Base-by-base conservation (phyloP, 2,113 vertebrate genomes). In the Leucopsar rothschildi region DNA sequence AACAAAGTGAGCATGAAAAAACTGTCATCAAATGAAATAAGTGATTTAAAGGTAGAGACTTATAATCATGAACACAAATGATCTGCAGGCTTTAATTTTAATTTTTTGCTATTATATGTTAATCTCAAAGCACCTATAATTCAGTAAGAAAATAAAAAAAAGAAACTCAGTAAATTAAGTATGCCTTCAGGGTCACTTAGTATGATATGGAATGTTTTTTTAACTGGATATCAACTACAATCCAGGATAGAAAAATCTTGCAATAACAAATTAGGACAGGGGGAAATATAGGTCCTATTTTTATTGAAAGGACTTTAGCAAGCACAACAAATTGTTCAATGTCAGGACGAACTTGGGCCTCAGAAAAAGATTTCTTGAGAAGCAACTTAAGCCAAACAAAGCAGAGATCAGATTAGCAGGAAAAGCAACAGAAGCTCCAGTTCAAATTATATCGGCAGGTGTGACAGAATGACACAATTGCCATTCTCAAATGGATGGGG, bases 271-370 rank as follows among this genome's bases (percentile, higher is more conserved):
- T 75, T n/a, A 63, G 47, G 63, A 37, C 28, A 52, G 33, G 23
- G 12, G 15, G 61, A 95, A 91, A 89, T 56, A 61, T 1, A 90
- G 37, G 27, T 72, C 40, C 57, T 85, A 87, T 87, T 95, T 88
- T 94, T 86, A 91, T 61, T 3, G 0, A 69, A 92, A 68, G 12
- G 2, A 15, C 75, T 92, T 92, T 65, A 93, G 55, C 27, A 92
- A 95, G 64, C 72, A 82, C 71, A 88, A 92, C 50, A 83, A 92
- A 95, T 86, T 65, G 42, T 50, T 90, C 82, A 90, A 80, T 59
- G 60, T 81, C 86, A 90, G 22, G 49, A 82, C 1, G 13, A 92
- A 86, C 52, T 69, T 87, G 40, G 5, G 31, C 42, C 53, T 72
- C 69, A 49, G 82, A 86, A 86, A 61, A 78, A 70, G 23, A 79